Conservation (phyloP, 2,888 invertebrate genomes). For the Odontocolon sp. region DNA sequence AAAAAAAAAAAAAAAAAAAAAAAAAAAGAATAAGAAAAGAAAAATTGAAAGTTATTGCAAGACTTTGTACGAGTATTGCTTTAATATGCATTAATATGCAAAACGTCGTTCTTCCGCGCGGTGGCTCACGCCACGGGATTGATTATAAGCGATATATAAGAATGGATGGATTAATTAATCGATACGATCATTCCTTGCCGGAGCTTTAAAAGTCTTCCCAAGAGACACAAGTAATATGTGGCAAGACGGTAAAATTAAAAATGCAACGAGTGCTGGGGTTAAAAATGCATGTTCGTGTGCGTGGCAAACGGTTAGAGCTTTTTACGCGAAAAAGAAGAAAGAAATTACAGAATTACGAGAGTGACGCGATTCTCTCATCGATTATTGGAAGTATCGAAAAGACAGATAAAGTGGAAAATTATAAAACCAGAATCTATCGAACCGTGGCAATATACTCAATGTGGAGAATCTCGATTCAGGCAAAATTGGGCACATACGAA, state of each 20-base stretch:
- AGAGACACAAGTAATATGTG: conserved; percentile 23
- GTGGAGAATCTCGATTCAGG: conserved; percentile 14
- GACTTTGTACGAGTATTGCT: no score
- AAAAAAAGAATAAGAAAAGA: no score
- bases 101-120: conserved; percentile 44
- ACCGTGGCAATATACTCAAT: background rate
- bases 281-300: background rate
- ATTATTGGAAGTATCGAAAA: no score
- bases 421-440: background rate
- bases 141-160: conserved; percentile 15
- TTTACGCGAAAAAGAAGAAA: no score
- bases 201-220: conserved; percentile 50
- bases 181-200: conserved; percentile 48
- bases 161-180: conserved; percentile 27
- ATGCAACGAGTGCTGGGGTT: background rate
- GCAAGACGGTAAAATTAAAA: background rate
- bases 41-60: no score
- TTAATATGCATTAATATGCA: no score
- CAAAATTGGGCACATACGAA: background rate
- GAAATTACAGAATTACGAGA: no score
- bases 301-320: no score
- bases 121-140: conserved; percentile 16
- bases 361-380: no score
- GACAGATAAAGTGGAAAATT: background rate
- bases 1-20: conserved; percentile 4